Conservation (phyloP, 2,113 vertebrate genomes). For the Urocitellus parryii region DNA sequence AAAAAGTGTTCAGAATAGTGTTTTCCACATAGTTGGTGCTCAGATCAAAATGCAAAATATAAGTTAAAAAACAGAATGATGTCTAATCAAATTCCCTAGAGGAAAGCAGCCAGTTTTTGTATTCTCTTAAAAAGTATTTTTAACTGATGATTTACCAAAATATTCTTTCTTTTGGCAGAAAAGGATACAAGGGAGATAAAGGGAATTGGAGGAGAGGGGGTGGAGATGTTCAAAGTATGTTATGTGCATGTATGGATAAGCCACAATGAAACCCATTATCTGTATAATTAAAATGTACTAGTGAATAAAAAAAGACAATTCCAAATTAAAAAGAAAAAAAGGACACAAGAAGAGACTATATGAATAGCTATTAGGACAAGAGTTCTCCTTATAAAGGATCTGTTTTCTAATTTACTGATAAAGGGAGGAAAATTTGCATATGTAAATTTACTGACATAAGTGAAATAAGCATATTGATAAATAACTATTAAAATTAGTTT, state of each 20-base stretch:
- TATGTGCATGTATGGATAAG: background rate
- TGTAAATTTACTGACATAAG: background rate
- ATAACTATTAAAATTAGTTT: constrained; percentile 21
- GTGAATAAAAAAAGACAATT: background rate
- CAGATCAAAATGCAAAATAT: constrained; percentile 18
- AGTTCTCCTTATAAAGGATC: background rate
- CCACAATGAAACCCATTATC: background rate
- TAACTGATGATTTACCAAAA: background rate
- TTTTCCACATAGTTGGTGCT: background rate
- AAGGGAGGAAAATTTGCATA: background rate
- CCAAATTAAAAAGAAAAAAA: background rate
- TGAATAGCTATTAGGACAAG: background rate
- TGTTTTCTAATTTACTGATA: constrained; percentile 41
- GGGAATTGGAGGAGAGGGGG: too few relatives aligned
- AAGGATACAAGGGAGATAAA: too few relatives aligned
- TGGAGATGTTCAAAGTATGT: background rate
- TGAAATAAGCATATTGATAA: constrained; percentile 15
- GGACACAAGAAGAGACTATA: background rate
- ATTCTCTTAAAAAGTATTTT: constrained; percentile 1
- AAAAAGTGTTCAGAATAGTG: background rate
- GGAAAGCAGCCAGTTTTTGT: background rate
- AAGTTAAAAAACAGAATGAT: background rate
- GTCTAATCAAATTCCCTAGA: background rate
- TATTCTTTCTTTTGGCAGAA: background rate
- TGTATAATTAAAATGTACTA: background rate